Conservation (phyloP, 2,113 vertebrate species). For the Pungitius pungitius region DNA sequence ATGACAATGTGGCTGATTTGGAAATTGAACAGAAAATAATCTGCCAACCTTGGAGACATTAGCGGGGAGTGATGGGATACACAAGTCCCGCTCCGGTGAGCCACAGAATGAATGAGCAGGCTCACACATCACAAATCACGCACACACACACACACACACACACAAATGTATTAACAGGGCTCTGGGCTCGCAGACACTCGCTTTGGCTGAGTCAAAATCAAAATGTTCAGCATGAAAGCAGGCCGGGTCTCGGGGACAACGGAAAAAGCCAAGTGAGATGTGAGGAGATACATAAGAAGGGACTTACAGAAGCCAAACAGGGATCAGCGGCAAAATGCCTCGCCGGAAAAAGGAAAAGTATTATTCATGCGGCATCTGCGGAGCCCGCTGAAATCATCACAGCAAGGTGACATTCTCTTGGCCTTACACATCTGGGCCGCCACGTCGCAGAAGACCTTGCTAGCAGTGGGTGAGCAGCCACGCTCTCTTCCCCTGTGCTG, state of each 20-base stretch:
- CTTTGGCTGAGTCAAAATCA: conserved; percentile 36
- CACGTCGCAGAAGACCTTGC: conserved; percentile 55
- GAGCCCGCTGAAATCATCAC: conserved; percentile 63
- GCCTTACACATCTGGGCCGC: conserved; percentile 67
- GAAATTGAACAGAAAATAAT: conserved; percentile 73
- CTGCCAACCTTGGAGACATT: conserved; percentile 66
- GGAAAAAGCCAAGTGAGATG: conserved; percentile 26
- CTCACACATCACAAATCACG: conserved; percentile 33
- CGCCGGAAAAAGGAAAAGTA: conserved; percentile 42
- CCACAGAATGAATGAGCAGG: conserved; percentile 54
- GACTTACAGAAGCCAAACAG: conserved; percentile 25
- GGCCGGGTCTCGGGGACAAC: conserved; percentile 35
- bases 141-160: conserved; percentile 25
- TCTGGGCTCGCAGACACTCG: conserved; percentile 23
- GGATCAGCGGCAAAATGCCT: conserved; percentile 64
- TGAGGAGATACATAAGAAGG: conserved; percentile 14
- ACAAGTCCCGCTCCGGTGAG: conserved; percentile 44
- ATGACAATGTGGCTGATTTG: conserved; percentile 74
- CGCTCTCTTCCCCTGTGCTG: conserved; percentile 5
- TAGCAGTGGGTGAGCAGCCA: conserved; percentile 12
- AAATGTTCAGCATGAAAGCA: conserved; percentile 36
- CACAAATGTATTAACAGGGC: conserved; percentile 40
- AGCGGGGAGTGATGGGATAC: conserved; percentile 51
- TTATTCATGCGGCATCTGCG: conserved; percentile 55
- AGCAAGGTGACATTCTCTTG: conserved; percentile 71